phyloP scores from a whole-genome alignment of 2,797 vertebrate genomes.

The Oryzias sinensis region DNA sequence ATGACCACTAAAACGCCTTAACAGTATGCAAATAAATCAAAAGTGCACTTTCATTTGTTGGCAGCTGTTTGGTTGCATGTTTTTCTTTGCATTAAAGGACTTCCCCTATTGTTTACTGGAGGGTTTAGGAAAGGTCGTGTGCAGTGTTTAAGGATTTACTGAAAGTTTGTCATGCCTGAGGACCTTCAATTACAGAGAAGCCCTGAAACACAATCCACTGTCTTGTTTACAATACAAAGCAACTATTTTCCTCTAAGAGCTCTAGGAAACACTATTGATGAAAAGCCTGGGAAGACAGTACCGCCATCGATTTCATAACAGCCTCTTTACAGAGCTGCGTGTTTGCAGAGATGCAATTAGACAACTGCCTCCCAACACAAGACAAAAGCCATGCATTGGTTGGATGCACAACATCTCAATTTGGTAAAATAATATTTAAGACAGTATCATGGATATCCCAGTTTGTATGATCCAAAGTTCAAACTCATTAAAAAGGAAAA shows the following conservation, averaged over 20 bases:
- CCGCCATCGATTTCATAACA: conserved; percentile 51
- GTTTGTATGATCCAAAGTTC: too few species aligned
- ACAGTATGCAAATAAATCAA: conserved; percentile 8
- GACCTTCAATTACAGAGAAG: conserved; percentile 60
- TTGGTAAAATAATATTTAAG: not conserved
- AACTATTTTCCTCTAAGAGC: conserved; percentile 36
- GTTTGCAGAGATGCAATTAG: conserved; percentile 58
- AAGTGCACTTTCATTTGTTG: conserved; percentile 21
- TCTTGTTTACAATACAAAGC: conserved; percentile 64
- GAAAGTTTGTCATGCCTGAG: conserved; percentile 38
- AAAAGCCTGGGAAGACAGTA: conserved; percentile 27
- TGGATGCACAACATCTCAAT: conserved; percentile 38
- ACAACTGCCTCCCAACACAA: conserved; percentile 44
- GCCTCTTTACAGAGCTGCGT: conserved; percentile 55
- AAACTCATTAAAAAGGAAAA: too few species aligned
- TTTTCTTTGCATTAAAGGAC: conserved; percentile 42
- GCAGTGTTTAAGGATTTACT: conserved; percentile 49
- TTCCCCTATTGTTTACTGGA: conserved; percentile 51
- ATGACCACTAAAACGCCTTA: not conserved
- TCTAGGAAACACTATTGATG: conserved; percentile 42
- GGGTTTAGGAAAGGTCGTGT: conserved; percentile 62
- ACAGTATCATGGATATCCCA: too few species aligned
- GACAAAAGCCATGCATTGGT: conserved; percentile 24
- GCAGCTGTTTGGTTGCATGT: conserved; percentile 35
- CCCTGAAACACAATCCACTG: conserved; percentile 57